phyloP scores from a whole-genome alignment of 1,140 invertebrate species.

The Drosophila orosa region DNA sequence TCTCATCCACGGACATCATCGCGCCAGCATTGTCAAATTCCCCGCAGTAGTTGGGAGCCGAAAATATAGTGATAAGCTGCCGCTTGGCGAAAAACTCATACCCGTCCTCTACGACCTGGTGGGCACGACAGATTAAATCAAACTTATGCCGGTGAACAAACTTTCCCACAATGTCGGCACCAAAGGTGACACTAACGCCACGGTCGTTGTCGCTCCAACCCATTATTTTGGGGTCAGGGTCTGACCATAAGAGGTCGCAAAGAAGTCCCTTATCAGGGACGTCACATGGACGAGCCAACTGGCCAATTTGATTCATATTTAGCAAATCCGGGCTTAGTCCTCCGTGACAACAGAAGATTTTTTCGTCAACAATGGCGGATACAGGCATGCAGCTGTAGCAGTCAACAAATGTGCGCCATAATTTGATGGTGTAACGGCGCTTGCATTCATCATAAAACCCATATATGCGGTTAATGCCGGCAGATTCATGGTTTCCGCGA shows the following conservation, averaged over 20 bases:
- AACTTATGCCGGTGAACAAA: conserved; percentile 97
- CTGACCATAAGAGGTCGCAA: conserved; percentile 98
- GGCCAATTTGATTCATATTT: conserved; percentile 94
- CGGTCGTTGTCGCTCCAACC: conserved; percentile 98
- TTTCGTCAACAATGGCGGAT: conserved; percentile 97
- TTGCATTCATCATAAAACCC: conserved; percentile 97
- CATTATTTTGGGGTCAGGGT: conserved; percentile 94
- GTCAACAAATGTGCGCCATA: conserved; percentile 97
- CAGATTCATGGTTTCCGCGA: conserved; percentile 93
- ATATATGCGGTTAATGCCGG: conserved; percentile 96
- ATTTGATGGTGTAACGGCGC: conserved; percentile 97
- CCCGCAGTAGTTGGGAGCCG: conserved; percentile 92
- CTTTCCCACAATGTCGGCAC: conserved; percentile 95
- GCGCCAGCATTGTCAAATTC: conserved; percentile 99
- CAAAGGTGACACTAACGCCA: conserved; percentile 97
- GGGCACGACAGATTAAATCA: conserved; percentile 97
- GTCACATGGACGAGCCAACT: conserved; percentile 95
- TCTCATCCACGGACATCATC: conserved; percentile 99
- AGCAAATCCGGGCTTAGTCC: conserved; percentile 93
- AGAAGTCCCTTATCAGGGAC: conserved; percentile 95
- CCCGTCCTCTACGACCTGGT: conserved; percentile 98
- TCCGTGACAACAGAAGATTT: conserved; percentile 98
- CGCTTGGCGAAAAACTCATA: conserved; percentile 99
- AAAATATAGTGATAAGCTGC: conserved; percentile 97
- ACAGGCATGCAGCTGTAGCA: conserved; percentile 98